These are phyloP conservation scores for Acanthurus leucopareius DNA, from an alignment of 2,797 vertebrate species.

Conservation along the genomic window DNA sequence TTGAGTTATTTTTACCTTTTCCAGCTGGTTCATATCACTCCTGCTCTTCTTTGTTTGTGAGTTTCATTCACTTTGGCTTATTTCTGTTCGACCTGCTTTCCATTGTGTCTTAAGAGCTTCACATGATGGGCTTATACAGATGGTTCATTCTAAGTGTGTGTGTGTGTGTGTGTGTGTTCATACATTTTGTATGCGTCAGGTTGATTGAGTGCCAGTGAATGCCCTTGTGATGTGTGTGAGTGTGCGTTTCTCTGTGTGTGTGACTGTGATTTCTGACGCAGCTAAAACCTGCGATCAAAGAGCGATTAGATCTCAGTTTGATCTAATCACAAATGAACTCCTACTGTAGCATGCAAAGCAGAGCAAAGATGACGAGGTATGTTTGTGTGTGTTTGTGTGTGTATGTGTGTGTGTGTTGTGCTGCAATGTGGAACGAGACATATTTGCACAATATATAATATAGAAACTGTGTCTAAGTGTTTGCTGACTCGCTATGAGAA, in stretches of 20 bases:
- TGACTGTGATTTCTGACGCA: conserved; percentile 48
- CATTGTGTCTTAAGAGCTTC: conserved; percentile 17
- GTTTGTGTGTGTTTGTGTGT: conserved; percentile 1
- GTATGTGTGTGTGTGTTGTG: not conserved
- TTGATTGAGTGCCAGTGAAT: conserved; percentile 24
- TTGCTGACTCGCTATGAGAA: not conserved
- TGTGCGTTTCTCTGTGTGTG: not conserved
- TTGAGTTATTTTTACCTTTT: not conserved
- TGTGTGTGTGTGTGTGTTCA: not conserved
- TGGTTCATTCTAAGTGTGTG: not conserved
- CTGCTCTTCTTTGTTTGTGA: not conserved
- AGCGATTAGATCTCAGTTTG: conserved; percentile 48
- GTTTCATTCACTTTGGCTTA: too few species aligned
- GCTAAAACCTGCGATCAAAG: conserved; percentile 59
- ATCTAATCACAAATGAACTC: conserved; percentile 57
- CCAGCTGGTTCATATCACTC: not conserved
- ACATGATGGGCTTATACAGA: conserved; percentile 34
- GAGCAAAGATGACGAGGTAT: conserved; percentile 31
- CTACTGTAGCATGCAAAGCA: conserved; percentile 40
- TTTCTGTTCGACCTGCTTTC: not conserved
- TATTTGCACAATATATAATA: not conserved
- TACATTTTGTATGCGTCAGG: conserved; percentile 4
- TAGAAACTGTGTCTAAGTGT: not conserved
- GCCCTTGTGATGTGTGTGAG: conserved; percentile 27
- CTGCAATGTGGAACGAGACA: conserved; percentile 7